Conservation (phyloP, 2,113 vertebrate genomes). For the Microtus ochrogaster region DNA sequence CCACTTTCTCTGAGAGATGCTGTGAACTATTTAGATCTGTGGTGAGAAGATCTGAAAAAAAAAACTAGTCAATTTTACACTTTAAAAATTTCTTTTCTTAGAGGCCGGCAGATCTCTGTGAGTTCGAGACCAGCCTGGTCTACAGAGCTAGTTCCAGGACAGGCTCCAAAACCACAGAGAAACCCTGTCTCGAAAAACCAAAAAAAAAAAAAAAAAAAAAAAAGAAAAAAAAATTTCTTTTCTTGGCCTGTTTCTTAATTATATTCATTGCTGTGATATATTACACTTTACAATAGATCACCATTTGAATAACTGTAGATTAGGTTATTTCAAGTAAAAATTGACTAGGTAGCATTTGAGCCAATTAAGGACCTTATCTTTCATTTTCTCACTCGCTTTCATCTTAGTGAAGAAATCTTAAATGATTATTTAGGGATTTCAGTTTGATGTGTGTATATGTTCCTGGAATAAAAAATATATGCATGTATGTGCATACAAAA, state of each 20-base stretch:
- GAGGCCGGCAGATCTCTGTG: too few species aligned
- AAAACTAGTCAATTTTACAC: neutral
- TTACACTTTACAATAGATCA: neutral
- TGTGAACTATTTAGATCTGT: neutral
- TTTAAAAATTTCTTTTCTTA: neutral
- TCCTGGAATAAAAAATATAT: neutral
- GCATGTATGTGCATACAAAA: neutral
- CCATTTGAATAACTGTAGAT: constrained; percentile 4
- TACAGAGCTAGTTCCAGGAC: too few species aligned
- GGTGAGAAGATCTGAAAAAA: neutral
- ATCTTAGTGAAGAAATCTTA: neutral
- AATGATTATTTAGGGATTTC: constrained; percentile 31
- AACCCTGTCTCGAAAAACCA: too few species aligned
- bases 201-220: too few species aligned
- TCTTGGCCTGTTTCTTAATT: neutral
- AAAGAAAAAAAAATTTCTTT: neutral
- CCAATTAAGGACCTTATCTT: neutral
- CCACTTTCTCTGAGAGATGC: neutral
- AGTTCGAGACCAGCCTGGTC: too few species aligned
- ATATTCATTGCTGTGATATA: neutral
- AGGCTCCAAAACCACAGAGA: too few species aligned
- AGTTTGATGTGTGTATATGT: neutral
- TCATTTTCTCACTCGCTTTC: constrained; percentile 36
- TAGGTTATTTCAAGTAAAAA: constrained; percentile 8
- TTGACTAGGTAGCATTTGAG: neutral